Percentiles rank a stretch among this genome's conserved stretches.
These are phyloP conservation scores for Actenoides lindsayi DNA, from an alignment of 2,113 vertebrate genomes.

Conservation along the genomic window DNA sequence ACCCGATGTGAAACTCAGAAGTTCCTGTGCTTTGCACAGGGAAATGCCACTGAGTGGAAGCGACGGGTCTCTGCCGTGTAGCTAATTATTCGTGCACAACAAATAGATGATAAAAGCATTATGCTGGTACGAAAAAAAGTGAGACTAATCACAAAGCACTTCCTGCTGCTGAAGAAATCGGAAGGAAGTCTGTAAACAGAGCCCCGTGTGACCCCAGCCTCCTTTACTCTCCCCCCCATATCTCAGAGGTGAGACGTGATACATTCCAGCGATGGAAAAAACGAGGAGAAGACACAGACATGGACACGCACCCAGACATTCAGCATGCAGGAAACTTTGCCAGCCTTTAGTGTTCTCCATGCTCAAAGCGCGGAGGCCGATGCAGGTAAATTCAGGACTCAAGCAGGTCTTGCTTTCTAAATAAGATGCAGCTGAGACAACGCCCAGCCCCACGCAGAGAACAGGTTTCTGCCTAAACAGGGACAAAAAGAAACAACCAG, in stretches of 20 bases:
- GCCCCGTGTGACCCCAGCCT: neutral
- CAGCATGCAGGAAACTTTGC: neutral
- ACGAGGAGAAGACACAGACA: neutral
- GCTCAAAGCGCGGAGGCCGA: neutral
- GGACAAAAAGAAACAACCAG: neutral
- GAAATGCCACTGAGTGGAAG: neutral
- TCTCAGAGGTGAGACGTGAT: constrained; percentile 7
- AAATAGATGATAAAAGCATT: neutral
- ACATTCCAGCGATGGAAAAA: neutral
- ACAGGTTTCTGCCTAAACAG: neutral
- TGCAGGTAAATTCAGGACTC: neutral
- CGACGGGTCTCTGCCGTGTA: neutral
- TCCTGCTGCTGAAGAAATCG: neutral
- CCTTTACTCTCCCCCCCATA: neutral
- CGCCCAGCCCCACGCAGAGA: neutral
- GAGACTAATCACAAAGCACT: neutral
- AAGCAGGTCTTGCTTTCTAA: neutral
- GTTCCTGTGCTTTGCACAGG: rapidly evolving
- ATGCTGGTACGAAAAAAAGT: neutral
- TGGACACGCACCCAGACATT: neutral
- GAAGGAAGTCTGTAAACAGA: constrained; percentile 26
- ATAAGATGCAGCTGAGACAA: neutral
- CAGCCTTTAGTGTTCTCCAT: neutral
- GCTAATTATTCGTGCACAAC: neutral
- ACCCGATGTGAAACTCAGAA: neutral